phyloP scores from a whole-genome alignment of 1,140 invertebrate genomes.

The Heliothis subflexa region DNA sequence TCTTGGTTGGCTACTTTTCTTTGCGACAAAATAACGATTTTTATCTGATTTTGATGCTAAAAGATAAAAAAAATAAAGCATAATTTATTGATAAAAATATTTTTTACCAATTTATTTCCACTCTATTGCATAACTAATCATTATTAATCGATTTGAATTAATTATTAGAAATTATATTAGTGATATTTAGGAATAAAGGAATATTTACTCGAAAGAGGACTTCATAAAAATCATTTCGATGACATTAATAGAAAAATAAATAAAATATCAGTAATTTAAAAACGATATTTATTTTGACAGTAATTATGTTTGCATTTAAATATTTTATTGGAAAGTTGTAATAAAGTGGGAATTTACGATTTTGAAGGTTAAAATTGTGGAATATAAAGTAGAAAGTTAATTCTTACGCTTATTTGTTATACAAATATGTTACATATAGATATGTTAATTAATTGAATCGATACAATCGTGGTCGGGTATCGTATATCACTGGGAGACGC shows the following conservation, averaged over 20 bases:
- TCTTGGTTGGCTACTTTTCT: too few relatives aligned
- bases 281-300: conserved; percentile 23
- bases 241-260: conserved; percentile 26
- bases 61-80: background rate
- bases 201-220: conserved; percentile 17
- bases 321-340: conserved; percentile 34
- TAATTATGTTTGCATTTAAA: conserved; percentile 28
- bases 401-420: conserved; percentile 40
- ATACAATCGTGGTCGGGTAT: conserved; percentile 49
- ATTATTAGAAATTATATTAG: conserved; percentile 22
- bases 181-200: background rate
- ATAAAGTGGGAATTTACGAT: background rate
- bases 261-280: conserved; percentile 7
- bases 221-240: conserved; percentile 32
- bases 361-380: background rate
- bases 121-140: conserved; percentile 6
- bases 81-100: background rate
- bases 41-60: background rate
- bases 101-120: conserved; percentile 14
- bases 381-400: conserved; percentile 45
- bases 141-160: conserved; percentile 30
- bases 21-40: background rate
- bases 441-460: conserved; percentile 58
- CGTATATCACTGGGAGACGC: conserved; percentile 55
- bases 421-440: conserved; percentile 49